Evolutionary conservation across 2,797 vertebrate genomes (phyloP).

Genomic region (Gymnothorax javanicus): DNA sequence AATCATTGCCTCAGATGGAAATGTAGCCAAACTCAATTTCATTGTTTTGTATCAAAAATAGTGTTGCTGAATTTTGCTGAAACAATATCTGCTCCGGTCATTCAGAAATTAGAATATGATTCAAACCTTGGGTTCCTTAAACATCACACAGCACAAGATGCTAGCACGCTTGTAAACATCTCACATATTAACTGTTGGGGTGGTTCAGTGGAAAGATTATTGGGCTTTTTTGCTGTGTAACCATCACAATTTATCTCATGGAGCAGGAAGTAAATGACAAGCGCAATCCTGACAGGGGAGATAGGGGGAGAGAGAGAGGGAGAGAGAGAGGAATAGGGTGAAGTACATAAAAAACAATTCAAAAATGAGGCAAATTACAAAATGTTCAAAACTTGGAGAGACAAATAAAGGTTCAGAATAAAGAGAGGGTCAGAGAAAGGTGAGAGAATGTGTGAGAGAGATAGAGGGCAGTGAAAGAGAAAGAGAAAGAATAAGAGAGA

Average conservation of each 20-base stretch:
- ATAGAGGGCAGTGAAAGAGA: neutral
- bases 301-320: too few relatives aligned
- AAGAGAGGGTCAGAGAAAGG: neutral
- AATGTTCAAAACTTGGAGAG: too few relatives aligned
- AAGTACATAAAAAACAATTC: too few relatives aligned
- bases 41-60: neutral
- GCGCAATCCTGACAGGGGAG: neutral
- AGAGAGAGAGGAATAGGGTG: neutral
- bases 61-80: too few relatives aligned
- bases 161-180: neutral
- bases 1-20: neutral
- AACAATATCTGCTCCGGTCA: too few relatives aligned
- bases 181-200: too few relatives aligned
- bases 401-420: too few relatives aligned
- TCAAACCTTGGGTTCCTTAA: neutral
- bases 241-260: neutral
- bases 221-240: neutral
- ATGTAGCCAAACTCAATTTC: neutral
- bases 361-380: too few relatives aligned
- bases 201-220: too few relatives aligned
- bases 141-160: neutral
- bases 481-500: too few relatives aligned
- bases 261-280: neutral
- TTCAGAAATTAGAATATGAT: neutral
- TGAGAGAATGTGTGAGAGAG: too few relatives aligned